These are phyloP conservation scores for Acanthopleura granulata DNA, from an alignment of 2,888 invertebrate genomes.

Conservation along the genomic window DNA sequence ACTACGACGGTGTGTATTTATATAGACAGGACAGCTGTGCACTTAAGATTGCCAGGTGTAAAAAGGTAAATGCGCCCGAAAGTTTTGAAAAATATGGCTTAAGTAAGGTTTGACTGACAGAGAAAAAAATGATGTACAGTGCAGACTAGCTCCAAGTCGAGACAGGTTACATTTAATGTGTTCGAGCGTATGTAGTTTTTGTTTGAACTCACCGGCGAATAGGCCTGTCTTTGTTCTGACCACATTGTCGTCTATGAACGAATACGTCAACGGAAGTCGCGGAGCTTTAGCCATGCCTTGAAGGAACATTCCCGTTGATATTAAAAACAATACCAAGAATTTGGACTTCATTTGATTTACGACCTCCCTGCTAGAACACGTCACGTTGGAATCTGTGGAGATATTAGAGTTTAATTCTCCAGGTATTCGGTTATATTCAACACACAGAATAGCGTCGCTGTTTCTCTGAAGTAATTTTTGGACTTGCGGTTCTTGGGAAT, in stretches of 20 bases:
- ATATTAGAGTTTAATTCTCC: not conserved
- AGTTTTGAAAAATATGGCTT: no score
- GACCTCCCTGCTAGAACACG: not conserved
- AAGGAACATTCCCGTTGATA: constrained; percentile 47
- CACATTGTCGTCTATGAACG: constrained; percentile 56
- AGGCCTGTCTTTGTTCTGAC: constrained; percentile 50
- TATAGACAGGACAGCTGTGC: no score
- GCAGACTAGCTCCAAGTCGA: no score
- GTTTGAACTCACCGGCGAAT: constrained; percentile 44
- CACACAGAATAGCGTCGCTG: not conserved
- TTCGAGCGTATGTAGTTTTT: no score
- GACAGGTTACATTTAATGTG: no score
- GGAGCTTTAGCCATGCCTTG: constrained; percentile 56
- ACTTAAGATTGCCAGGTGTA: no score
- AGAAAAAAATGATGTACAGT: no score
- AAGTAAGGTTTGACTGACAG: no score
- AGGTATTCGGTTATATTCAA: not conserved
- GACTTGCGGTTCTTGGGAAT: not conserved
- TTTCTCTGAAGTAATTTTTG: not conserved
- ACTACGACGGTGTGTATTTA: no score
- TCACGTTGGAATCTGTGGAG: not conserved
- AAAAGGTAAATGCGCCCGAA: no score
- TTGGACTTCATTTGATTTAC: not conserved
- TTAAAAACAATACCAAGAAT: constrained; percentile 32
- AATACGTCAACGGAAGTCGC: constrained; percentile 42